These are phyloP conservation scores for Micrastur ruficollis DNA, from an alignment of 2,797 vertebrate species.

Conservation along the genomic window DNA sequence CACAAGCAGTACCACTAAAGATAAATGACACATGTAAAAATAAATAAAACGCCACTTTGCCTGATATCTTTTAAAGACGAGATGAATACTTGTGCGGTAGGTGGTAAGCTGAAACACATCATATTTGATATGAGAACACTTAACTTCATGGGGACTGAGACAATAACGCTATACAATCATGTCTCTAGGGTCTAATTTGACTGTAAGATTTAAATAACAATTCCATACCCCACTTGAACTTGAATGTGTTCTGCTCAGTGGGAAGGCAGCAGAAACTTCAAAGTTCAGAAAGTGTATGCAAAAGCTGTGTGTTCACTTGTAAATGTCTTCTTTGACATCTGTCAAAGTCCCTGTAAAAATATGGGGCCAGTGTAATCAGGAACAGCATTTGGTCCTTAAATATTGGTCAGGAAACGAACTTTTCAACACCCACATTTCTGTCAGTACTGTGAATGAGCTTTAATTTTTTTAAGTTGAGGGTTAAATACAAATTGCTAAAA, in stretches of 20 bases:
- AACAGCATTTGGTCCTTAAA: background rate
- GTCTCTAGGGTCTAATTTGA: conserved; percentile 44
- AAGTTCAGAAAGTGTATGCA: background rate
- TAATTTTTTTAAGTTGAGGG: background rate
- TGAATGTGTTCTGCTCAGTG: background rate
- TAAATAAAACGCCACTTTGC: conserved; percentile 16
- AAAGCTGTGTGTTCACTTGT: background rate
- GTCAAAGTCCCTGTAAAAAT: background rate
- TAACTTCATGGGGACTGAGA: conserved; percentile 31
- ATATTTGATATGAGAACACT: conserved; percentile 39
- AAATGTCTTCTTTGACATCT: background rate
- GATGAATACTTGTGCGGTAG: conserved; percentile 3
- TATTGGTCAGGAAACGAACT: background rate
- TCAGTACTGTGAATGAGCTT: background rate
- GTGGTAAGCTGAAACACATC: conserved; percentile 10
- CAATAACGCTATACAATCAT: background rate
- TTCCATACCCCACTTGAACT: background rate
- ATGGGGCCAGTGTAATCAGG: accelerated
- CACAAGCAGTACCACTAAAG: background rate
- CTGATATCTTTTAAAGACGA: background rate
- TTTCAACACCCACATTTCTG: background rate
- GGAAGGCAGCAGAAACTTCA: conserved; percentile 1
- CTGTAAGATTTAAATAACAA: conserved; percentile 30
- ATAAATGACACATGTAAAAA: background rate
- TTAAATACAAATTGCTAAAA: background rate